Conservation (phyloP, 2,113 vertebrate species). For the Nannobrachium achirus region DNA sequence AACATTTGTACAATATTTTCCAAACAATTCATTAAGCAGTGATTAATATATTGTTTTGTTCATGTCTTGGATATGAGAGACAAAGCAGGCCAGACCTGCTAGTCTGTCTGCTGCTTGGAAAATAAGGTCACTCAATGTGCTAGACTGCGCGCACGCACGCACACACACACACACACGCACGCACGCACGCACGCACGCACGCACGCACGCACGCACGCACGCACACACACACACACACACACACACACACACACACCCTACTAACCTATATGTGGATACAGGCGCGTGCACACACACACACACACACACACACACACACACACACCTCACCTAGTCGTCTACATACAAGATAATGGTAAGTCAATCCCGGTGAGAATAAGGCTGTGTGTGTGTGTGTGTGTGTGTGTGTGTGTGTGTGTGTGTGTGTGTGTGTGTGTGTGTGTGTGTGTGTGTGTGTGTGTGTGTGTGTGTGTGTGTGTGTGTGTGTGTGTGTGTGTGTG, state of each 20-base stretch:
- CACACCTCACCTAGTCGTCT: too few relatives aligned
- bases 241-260: neutral
- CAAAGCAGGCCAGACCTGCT: neutral
- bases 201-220: neutral
- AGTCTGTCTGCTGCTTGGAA: too few relatives aligned
- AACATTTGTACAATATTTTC: too few relatives aligned
- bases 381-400: too few relatives aligned
- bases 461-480: conserved; percentile 12
- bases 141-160: neutral
- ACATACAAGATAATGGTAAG: too few relatives aligned
- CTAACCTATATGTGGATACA: too few relatives aligned
- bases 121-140: neutral
- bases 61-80: too few relatives aligned
- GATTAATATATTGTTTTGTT: too few relatives aligned
- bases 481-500: conserved; percentile 13
- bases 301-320: neutral
- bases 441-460: conserved; percentile 4
- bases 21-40: too few relatives aligned
- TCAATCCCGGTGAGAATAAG: too few relatives aligned
- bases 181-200: conserved; percentile 2
- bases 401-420: too few relatives aligned
- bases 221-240: neutral
- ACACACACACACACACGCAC: neutral
- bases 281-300: neutral
- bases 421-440: neutral